Evolutionary conservation across 2,113 vertebrate species (phyloP).

Genomic region (Passer montanus): DNA sequence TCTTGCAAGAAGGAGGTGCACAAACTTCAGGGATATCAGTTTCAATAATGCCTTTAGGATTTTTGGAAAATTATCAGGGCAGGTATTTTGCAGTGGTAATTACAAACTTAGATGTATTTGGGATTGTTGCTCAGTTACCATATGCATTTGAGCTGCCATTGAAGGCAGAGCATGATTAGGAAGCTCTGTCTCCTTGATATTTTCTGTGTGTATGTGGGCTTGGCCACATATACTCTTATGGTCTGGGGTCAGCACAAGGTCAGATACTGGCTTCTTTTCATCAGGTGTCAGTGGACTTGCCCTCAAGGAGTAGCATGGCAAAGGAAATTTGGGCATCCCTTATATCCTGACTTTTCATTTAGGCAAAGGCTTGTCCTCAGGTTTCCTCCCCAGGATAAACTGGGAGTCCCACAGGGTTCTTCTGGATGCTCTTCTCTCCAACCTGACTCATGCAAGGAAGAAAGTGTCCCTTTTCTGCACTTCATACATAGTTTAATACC

Average conservation of each 20-base stretch:
- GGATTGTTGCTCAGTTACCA: not conserved
- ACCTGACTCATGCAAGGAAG: not conserved
- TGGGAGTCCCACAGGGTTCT: not conserved
- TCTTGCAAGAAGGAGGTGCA: not conserved
- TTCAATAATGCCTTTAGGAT: not conserved
- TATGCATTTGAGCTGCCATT: not conserved
- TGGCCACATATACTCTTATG: not conserved
- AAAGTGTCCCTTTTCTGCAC: not conserved
- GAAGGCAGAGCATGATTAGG: not conserved
- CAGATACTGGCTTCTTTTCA: not conserved
- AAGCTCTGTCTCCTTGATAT: not conserved
- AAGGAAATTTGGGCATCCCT: not conserved
- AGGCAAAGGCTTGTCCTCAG: not conserved
- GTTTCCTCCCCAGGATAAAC: not conserved
- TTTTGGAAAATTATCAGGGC: not conserved
- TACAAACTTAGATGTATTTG: not conserved
- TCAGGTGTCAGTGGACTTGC: not conserved
- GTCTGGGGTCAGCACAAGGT: not conserved
- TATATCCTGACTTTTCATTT: not conserved
- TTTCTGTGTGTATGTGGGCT: not conserved
- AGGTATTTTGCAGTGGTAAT: not conserved
- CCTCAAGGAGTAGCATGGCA: not conserved
- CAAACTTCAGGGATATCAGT: not conserved
- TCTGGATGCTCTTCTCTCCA: not conserved
- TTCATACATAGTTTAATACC: accelerated